Conservation (phyloP, 2,888 invertebrate species). For the Drosophila acutilabella region DNA sequence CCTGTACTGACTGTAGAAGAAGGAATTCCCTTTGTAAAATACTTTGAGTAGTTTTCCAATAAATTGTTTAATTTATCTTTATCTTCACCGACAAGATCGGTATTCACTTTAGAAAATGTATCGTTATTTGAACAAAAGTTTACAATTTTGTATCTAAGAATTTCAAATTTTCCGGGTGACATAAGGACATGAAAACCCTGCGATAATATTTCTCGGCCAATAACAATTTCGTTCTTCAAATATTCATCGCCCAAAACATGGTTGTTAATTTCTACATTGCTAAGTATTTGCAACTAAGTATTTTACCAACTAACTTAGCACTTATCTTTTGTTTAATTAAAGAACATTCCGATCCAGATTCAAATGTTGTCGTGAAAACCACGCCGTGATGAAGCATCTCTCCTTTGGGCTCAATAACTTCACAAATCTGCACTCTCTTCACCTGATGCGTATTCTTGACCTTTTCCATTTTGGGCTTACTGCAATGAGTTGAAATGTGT, state of each 20-base stretch:
- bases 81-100: constrained; percentile 20
- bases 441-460: constrained; percentile 2
- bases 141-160: constrained; percentile 20
- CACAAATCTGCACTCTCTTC: constrained; percentile 22
- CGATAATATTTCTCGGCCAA: constrained; percentile 24
- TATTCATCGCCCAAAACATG: constrained; percentile 12
- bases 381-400: constrained; percentile 23
- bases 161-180: constrained; percentile 16
- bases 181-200: constrained; percentile 22
- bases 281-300: constrained; percentile 8
- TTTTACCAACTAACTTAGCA: constrained; percentile 26
- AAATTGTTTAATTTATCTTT: constrained; percentile 8
- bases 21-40: constrained; percentile 14
- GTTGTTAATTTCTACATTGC: constrained; percentile 4
- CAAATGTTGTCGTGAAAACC: constrained; percentile 12
- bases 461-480: constrained; percentile 7
- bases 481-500: constrained; percentile 18
- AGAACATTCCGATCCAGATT: constrained; percentile 18
- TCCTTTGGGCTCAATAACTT: constrained; percentile 21
- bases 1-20: constrained; percentile 1
- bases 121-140: constrained; percentile 24
- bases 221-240: constrained; percentile 19
- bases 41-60: constrained; percentile 12
- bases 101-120: constrained; percentile 21
- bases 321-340: constrained; percentile 25